Evolutionary conservation across 1,140 invertebrate genomes (phyloP), one percentile per base, ranked within the genome.

Genomic region (Eufriesea mexicana): DNA sequence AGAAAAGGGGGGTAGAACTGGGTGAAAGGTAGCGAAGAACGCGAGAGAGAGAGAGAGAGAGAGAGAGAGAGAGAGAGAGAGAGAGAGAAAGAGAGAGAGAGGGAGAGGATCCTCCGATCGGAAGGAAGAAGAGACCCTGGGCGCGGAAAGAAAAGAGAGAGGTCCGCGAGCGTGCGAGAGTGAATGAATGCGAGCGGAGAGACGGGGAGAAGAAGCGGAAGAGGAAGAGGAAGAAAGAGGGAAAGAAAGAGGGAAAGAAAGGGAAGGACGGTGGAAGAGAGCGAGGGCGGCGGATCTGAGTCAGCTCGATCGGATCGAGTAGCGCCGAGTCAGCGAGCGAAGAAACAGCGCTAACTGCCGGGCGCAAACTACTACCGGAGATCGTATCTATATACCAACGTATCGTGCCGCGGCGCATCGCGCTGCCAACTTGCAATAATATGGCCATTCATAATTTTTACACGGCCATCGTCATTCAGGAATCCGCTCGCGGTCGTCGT

Each of bases 241-340:
- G 71, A 51, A 45, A 81, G 73, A 62, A 49, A 82, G 76, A 62
- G 76, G 18, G 20, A 47, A 47, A 78, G 73, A 64, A 62, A 25
- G 55, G 67, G 47, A 54, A 73, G 42, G 82, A 84, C 67, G 25
- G 78, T 61, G 87, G 66, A 55, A 79, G 74, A 57, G 80, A 83
- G 84, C 75, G 83, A 91, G 86, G 89, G 90, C 91, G 93, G 92
- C 93, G 93, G 92, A 93, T 94, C 93, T 93, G 93, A 93, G 91
- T 94, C 93, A 94, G 93, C 93, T 86, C 80, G 81, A 80, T 79
- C 76, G 86, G 90, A 92, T 92, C 92, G 90, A 89, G 89, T 93
- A 91, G 89, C 91, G 91, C 86, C 90, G 91, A 94, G 91, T 94
- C 93, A 94, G 93, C 93, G 89, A 89, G 84, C 84, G 89, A 92